Evolutionary conservation across 1,140 invertebrate genomes (phyloP), one percentile per base, ranked within the genome.

Genomic region (Pteromalus puparum): DNA sequence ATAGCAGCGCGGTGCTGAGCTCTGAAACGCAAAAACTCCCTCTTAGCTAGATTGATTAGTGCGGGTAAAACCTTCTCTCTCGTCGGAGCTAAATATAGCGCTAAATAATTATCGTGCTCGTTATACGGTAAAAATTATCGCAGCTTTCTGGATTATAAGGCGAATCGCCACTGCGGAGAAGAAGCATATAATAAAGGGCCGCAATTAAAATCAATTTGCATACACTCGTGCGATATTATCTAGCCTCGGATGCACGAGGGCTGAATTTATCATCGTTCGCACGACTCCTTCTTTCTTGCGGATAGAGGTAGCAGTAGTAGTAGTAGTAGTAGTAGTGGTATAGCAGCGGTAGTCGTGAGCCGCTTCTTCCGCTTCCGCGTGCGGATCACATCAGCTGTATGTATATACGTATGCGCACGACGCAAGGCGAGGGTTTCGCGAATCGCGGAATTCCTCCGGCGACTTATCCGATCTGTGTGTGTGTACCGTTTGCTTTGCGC

Each of bases 151-250:
- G 6, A 13, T 13, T 38, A 74, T 42, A 42, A 74, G 34, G 30
- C 34, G 18, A 30, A 15, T 70, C 21, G 72, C 30, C 30, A 10
- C 30, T 34, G 30, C 3, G 26, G 72, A 28, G 12, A 24, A 70
- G 68, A 42, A 42, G 68, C 26, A 70, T 26, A 26, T 53, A 76
- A 76, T 76, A 76, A 77, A 77, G 42, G 24, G 24, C 10, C 53
- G 76, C 18, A 65, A 78, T 78, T 65, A 78, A 78, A 78, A 65
- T 65, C 48, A 65, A 65, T 78, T 78, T 78, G 76, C 76, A 65
- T 78, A 34, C 15, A 28, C 68, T 24, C 53, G 53, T 15, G 21
- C 46, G 76, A 61, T 65, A 1, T 15, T 34, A 65, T 78, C 53
- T n/a, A 6, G 5, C 13, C 24, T 30, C 13, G 48, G n/a, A 61